Base-by-base conservation (phyloP, 2,113 vertebrate species). In the Dicerorhinus sumatrensis region DNA sequence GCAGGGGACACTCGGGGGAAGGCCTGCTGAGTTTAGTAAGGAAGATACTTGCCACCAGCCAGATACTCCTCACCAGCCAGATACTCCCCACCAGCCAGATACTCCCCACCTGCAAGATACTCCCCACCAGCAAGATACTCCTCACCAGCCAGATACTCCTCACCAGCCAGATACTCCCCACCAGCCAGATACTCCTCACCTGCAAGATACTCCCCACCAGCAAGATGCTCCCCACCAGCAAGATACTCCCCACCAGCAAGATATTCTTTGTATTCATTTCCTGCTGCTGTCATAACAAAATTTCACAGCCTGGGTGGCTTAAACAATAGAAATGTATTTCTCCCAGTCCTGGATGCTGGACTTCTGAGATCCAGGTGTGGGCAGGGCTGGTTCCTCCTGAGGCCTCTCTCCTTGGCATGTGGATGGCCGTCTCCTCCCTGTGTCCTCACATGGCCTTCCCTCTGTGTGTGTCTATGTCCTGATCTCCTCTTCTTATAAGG, bases 371-470 rank as follows among this genome's bases (percentile, higher is more conserved):
- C 58, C 3, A 31, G 27, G 58, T 29, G 25, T 31, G 39, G 14
- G 27, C 58, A 18, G 27, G 36, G 80, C 36, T 31, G 54, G 51
- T 54, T 54, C 13, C 12, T 16, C 51, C 51, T 36, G 2, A 36
- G 65, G 31, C 65, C 31, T 33, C 65, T n/a, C 14, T 67, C 31
- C 65, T 67, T 2, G 31, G 65, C 6, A 11, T 67, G 31, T n/a
- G 1, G 65, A 67, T 0, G 11, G 13, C 25, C 21, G 0, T 39
- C 23, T 27, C 9, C 56, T 81, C n/a, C 23, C 36, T 2, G n/a
- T 60, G 79, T 39, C 79, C 56, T 14, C 56, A 60, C n/a, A 10
- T 1, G 56, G 79, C 27, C 9, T 1, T 31, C 79, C 79, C 58
- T 82, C 58, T 12, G 80, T 62, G 80, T 62, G 58, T 42, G 27